phyloP scores from a whole-genome alignment of 2,113 vertebrate genomes.

The Gila orcuttii region DNA sequence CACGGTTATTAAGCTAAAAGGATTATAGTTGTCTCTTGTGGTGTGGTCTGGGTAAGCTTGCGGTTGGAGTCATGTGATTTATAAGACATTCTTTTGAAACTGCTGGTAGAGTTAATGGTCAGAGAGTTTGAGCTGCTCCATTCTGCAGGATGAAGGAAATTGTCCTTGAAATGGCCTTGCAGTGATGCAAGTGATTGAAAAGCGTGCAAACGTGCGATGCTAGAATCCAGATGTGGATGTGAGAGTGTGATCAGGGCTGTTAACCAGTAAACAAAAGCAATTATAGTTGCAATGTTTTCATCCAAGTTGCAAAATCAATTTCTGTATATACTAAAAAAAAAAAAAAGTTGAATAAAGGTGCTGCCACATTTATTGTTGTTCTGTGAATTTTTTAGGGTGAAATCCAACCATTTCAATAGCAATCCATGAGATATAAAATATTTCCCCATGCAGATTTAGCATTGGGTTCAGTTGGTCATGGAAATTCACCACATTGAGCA shows the following conservation, averaged over 20 bases:
- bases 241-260: background rate
- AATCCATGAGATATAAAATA: background rate
- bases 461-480: background rate
- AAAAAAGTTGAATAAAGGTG: background rate
- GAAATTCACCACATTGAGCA: background rate
- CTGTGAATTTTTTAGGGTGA: background rate
- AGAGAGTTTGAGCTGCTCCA: constrained; percentile 1
- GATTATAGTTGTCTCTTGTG: constrained; percentile 38
- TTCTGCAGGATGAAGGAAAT: constrained; percentile 5
- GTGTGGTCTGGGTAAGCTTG: constrained; percentile 25
- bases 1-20: constrained; percentile 43
- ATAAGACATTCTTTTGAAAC: background rate
- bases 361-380: background rate
- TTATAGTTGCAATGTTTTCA: background rate
- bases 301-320: background rate
- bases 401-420: background rate
- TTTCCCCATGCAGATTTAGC: background rate
- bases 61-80: background rate
- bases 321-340: background rate
- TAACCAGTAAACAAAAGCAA: background rate
- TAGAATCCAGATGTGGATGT: background rate
- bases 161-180: constrained; percentile 26
- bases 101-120: background rate
- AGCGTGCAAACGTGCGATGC: background rate
- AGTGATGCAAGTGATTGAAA: background rate